phyloP scores from a whole-genome alignment of 2,113 vertebrate species.

The Pristiophorus japonicus region DNA sequence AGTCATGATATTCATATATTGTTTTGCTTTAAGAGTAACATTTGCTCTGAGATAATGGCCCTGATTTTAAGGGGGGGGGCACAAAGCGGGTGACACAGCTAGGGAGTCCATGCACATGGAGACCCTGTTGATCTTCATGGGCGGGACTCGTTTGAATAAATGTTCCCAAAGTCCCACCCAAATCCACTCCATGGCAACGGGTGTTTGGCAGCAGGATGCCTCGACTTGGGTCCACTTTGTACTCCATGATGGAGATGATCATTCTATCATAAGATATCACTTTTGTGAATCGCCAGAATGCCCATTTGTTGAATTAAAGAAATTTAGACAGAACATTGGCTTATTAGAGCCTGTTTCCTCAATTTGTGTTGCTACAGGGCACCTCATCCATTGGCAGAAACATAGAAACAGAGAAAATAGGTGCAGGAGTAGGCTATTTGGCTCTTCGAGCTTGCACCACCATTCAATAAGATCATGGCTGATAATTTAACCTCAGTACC shows the following conservation, averaged over 20 bases:
- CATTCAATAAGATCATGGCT: too few species aligned
- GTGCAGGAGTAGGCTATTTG: too few species aligned
- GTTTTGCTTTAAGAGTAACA: not conserved
- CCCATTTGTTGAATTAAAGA: not conserved
- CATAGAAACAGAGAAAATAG: too few species aligned
- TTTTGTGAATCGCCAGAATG: not conserved
- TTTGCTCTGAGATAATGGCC: too few species aligned
- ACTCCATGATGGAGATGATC: not conserved
- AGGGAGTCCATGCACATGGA: not conserved
- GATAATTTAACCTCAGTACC: too few species aligned
- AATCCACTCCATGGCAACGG: not conserved
- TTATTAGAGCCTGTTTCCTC: not conserved
- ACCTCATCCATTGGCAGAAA: not conserved
- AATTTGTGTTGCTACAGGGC: not conserved
- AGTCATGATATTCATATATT: not conserved
- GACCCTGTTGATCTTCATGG: not conserved
- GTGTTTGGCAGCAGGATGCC: not conserved
- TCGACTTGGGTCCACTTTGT: not conserved
- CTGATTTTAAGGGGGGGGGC: not conserved
- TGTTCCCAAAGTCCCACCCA: not conserved
- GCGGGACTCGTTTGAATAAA: not conserved
- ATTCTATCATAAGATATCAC: not conserved
- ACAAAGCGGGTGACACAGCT: not conserved
- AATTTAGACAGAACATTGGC: not conserved
- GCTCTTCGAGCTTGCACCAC: too few species aligned